Evolutionary conservation across 2,888 invertebrate species (phyloP).

Genomic region (Acanthosepion pharaonis): DNA sequence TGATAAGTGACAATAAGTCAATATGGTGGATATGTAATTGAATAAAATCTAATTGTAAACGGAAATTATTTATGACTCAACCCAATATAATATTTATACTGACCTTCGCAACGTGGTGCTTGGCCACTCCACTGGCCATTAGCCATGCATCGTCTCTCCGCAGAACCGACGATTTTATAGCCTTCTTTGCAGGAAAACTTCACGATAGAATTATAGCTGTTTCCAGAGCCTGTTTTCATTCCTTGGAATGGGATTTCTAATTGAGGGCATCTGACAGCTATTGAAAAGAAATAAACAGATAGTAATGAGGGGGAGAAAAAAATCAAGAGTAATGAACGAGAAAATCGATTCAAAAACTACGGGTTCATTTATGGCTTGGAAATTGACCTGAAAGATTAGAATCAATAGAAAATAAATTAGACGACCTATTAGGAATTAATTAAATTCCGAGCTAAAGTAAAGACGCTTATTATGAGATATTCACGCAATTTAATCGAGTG

Average conservation of each 20-base stretch:
- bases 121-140: constrained; percentile 95
- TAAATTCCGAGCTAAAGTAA: not conserved
- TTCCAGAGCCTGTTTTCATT: constrained; percentile 91
- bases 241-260: constrained; percentile 94
- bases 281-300: constrained; percentile 45
- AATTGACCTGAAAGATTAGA: not conserved
- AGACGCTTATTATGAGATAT: not conserved
- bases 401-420: not conserved
- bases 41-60: no score
- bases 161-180: constrained; percentile 90
- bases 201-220: constrained; percentile 95
- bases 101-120: constrained; percentile 93
- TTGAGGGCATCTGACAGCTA: constrained; percentile 92
- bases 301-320: not conserved
- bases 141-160: constrained; percentile 92
- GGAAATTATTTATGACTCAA: no score
- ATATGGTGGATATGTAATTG: no score
- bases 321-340: not conserved
- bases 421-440: not conserved
- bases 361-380: not conserved
- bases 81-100: not conserved
- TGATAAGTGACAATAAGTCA: no score
- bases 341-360: not conserved
- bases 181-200: constrained; percentile 97
- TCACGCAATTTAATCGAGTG: not conserved